Base-by-base conservation (phyloP, 2,113 vertebrate genomes). In the Pelecanoides urinatrix region DNA sequence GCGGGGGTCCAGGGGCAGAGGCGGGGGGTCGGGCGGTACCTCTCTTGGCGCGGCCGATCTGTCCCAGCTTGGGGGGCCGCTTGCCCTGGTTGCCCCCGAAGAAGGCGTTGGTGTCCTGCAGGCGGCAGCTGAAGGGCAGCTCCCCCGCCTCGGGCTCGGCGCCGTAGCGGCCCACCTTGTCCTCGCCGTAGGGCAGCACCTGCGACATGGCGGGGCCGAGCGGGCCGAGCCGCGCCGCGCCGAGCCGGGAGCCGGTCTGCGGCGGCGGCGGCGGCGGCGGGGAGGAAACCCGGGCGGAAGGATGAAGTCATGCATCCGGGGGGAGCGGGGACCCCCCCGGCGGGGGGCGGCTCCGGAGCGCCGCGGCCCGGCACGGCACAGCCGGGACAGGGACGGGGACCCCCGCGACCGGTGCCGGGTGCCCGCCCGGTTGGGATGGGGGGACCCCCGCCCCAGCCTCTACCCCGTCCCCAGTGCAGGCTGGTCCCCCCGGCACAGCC, bases 251-350 rank as follows among this genome's bases (percentile, higher is more conserved):
- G 90, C 93, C 59, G 96, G 96, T 97, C 89, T 94, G 92, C 82
- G 86, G 98, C 98, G 98, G 98, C 96, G 98, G 98, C 97, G 97
- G 99, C 98, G 98, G 98, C 98, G 98, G 98, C 99, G 99, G 99
- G 99, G 99, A 98, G 99, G 98, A 98, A 99, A 99, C 99, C 99
- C 98, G 96, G 98, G 98, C 98, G 98, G 98, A 99, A 98, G 98
- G 98, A 98, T 99, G 99, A 99, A 99, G 99, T 99, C 99, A 99
- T 99, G 98, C 98, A 99, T 99, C 99, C 98, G 98, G 98, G 98
- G 96, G 97, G 98, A 73, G 92, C 97, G 97, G 80, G 96, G 92
- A 91, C 90, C 97, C 92, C 97, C 97, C 97, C 96, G 88, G 95
- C 97, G 97, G 97, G 98, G 97, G 98, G 98, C 97, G 98, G 98